phyloP scores from a whole-genome alignment of 2,797 vertebrate species.

The Lacerta viridis region DNA sequence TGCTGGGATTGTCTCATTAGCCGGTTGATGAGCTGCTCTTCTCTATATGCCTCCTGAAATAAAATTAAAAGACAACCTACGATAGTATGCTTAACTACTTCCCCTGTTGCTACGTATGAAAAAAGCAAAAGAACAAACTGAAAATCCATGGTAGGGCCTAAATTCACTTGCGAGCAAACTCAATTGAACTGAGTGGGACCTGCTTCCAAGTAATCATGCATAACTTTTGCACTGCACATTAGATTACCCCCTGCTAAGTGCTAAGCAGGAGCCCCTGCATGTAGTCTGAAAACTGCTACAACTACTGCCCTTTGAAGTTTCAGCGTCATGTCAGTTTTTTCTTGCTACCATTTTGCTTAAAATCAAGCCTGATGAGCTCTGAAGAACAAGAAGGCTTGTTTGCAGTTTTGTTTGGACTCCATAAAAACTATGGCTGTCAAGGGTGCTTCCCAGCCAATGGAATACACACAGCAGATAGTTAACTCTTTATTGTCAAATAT shows the following conservation, averaged over 20 bases:
- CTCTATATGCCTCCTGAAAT: slow-evolving; percentile 84
- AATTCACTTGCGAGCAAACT: not conserved
- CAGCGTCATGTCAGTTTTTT: not conserved
- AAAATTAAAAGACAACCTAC: slow-evolving; percentile 17
- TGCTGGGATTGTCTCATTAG: slow-evolving; percentile 91
- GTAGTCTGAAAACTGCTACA: not conserved
- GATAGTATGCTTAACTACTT: slow-evolving; percentile 12
- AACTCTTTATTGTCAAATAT: no score
- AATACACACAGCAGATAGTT: no score
- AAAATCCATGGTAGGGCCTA: not conserved
- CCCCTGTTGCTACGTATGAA: not conserved
- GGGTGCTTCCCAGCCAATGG: no score
- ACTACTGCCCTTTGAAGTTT: not conserved
- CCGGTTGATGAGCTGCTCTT: slow-evolving; percentile 89
- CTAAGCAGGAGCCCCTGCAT: not conserved
- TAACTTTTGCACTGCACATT: not conserved
- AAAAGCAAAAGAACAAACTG: not conserved
- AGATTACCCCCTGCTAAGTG: not conserved
- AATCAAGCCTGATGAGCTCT: not conserved
- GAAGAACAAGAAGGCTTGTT: not conserved
- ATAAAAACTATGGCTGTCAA: not conserved
- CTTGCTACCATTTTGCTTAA: not conserved
- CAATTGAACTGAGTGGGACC: not conserved
- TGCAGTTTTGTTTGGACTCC: not conserved
- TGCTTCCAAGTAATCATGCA: not conserved